These are phyloP conservation scores for Colostygia pectinataria DNA, from an alignment of 2,888 invertebrate species.

Conservation along the genomic window DNA sequence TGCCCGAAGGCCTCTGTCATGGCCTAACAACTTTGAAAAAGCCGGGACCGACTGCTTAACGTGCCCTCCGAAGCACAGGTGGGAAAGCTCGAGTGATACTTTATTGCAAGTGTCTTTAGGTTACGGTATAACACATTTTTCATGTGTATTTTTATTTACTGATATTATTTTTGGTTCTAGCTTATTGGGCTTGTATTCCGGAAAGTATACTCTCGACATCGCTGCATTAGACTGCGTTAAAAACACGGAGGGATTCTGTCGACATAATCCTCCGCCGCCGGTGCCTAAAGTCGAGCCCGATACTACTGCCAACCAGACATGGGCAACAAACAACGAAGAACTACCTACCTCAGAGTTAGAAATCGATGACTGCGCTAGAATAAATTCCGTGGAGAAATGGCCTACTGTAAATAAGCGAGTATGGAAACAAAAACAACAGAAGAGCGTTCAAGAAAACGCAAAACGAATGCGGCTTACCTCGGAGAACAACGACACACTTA, in stretches of 20 bases:
- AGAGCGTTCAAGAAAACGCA: slow-evolving; percentile 43
- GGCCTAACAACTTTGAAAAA: no score
- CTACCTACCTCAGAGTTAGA: slow-evolving; percentile 41
- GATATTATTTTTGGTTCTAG: slow-evolving; percentile 56
- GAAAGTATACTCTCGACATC: slow-evolving; percentile 67
- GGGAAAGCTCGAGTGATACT: no score
- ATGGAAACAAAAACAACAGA: slow-evolving; percentile 59
- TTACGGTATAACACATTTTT: no score
- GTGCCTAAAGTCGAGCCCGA: slow-evolving; percentile 39
- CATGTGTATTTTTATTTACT: no score
- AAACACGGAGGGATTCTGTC: slow-evolving; percentile 65
- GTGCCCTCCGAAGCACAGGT: no score
- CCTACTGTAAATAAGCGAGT: slow-evolving; percentile 62
- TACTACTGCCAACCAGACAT: slow-evolving; percentile 38
- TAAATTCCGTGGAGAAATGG: slow-evolving; percentile 64
- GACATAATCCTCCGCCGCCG: slow-evolving; percentile 60
- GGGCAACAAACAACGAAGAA: slow-evolving; percentile 45
- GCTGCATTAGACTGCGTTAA: slow-evolving; percentile 68
- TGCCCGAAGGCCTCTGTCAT: no score
- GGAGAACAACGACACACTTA: slow-evolving; percentile 49
- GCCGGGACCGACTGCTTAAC: no score
- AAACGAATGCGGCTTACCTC: slow-evolving; percentile 61
- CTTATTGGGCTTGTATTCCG: slow-evolving; percentile 67
- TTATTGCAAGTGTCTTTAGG: no score
- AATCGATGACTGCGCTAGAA: slow-evolving; percentile 62